Base-by-base conservation (phyloP, 2,888 invertebrate genomes). In the Melieria omissa region DNA sequence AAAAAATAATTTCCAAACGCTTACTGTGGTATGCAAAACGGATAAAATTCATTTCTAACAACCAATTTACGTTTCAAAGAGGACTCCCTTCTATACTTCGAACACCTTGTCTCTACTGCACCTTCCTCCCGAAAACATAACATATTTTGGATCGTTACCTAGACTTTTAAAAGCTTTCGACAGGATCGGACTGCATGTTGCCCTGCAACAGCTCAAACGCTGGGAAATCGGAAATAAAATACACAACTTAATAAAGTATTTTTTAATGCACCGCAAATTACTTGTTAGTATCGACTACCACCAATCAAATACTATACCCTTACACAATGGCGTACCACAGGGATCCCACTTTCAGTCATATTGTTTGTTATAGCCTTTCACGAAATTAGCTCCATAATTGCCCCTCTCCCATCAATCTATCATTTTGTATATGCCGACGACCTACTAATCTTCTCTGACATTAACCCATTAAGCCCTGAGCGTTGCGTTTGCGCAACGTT, bases 21-120 rank as follows among this genome's bases (percentile, higher is more conserved):
- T 10, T 60, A 60, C 9, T 60, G 5, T 42, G 60, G 42, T 60
- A 60, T 29, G 4, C 60, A 10, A 5, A 60, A 3, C 12, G 2
- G 9, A 60, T 41, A 10, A 42, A 29, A 42, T 60, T 12, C 4
- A 9, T 60, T 42, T 7, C 4, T 44, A 5, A 7, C 60, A 29
- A 60, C 44, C 58, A 58, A 5, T 42, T 60, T 29, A 14, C 16
- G 12, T 60, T 60, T 29, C 60, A 42, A 60, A 60, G 44, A 41
- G 10, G 42, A 8, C 4, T 0, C 29, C 3, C 29, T 16, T 5
- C 14, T 57, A 57, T n/a, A n/a, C 10, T 57, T 57, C 14, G 57
- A 57, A 14, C 4, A 57, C 41, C 41, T 14, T 57, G 42, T 41
- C 58, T 29, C 29, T 29, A 3, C 29, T 29, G 29, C 29, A 29